Conservation (phyloP, 2,888 invertebrate species). For the Phrixothrix hirtus region DNA sequence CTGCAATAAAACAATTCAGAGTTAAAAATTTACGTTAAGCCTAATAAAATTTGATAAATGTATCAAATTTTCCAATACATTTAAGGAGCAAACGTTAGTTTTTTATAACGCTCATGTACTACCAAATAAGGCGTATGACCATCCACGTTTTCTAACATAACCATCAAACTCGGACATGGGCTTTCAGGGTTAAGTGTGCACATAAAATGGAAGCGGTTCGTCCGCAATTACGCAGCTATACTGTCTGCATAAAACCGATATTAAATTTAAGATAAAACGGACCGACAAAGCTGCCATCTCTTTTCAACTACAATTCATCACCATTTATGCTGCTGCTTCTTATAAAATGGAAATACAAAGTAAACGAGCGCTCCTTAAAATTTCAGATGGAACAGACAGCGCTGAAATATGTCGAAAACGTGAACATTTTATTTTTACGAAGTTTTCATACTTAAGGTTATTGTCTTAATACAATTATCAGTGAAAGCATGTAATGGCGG, state of each 20-base stretch:
- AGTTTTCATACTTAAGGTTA: too few relatives aligned
- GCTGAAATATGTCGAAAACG: conserved; percentile 12
- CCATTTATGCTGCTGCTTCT: neutral
- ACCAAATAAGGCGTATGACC: conserved; percentile 17
- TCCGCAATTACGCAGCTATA: conserved; percentile 41
- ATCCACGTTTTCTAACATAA: conserved; percentile 26
- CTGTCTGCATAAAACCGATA: conserved; percentile 44
- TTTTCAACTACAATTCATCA: conserved; percentile 2
- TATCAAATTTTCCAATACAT: conserved; percentile 11
- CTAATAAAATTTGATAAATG: conserved; percentile 5
- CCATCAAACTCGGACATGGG: conserved; percentile 34
- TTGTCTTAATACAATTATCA: too few relatives aligned
- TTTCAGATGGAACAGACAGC: conserved; percentile 4
- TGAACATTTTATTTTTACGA: conserved; percentile 15
- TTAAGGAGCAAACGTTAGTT: neutral
- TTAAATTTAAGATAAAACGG: conserved; percentile 42
- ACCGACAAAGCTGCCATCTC: conserved; percentile 7
- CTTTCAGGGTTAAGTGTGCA: conserved; percentile 33
- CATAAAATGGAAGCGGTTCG: conserved; percentile 41
- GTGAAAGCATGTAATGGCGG: too few relatives aligned
- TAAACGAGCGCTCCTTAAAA: conserved; percentile 11
- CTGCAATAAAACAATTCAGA: conserved; percentile 65
- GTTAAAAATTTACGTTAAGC: too few relatives aligned
- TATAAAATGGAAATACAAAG: conserved; percentile 13
- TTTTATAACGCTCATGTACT: conserved; percentile 5